Evolutionary conservation across 2,113 vertebrate genomes (phyloP), one percentile per base, ranked within the genome.

Genomic region (Variabilichromis moorii): DNA sequence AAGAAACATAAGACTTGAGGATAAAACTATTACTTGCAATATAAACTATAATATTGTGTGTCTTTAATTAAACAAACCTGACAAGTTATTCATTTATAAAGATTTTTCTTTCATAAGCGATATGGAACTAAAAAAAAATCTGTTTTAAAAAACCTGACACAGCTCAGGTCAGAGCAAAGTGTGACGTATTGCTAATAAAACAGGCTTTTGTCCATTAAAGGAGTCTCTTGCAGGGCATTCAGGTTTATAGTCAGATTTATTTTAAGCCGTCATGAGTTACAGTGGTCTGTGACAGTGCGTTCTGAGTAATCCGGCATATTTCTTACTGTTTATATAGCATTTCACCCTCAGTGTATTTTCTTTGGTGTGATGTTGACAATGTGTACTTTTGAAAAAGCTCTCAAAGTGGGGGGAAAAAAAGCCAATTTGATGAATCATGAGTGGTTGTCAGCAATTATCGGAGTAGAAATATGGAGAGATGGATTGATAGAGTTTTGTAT

Each of bases 291-390:
- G 24, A 47, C 55, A 13, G 9, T 42, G 61, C 45, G 2, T 91
- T 87, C 50, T 13, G 31, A 76, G 21, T 79, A 86, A 71, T 53
- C 42, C 3, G 33, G 6, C 80, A 79, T 61, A 51, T 88, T 87
- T 89, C 85, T 85, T 63, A 80, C 76, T 79, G 84, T 90, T 94
- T 54, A 80, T 35, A 7, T 35, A 86, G 81, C 76, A 28, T 92
- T 92, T 92, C 40, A 24, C 59, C 85, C 88, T 84, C 33, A 16
- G 86, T 92, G 88, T 89, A 73, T 93, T 92, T 93, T 71, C 78
- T 28, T 66, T 17, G 35, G 55, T 66, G 57, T 3, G 61, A 86
- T 88, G 53, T 5, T 68, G 80, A 71, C 80, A 80, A 83, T 71
- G 63, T 57, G 66, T 57, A 53, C 42, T 81, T 35, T 92, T 19